Percentiles rank a stretch among this genome's conserved stretches.
These are phyloP conservation scores for Zapornia atra DNA, from an alignment of 2,113 vertebrate genomes.

Conservation along the genomic window DNA sequence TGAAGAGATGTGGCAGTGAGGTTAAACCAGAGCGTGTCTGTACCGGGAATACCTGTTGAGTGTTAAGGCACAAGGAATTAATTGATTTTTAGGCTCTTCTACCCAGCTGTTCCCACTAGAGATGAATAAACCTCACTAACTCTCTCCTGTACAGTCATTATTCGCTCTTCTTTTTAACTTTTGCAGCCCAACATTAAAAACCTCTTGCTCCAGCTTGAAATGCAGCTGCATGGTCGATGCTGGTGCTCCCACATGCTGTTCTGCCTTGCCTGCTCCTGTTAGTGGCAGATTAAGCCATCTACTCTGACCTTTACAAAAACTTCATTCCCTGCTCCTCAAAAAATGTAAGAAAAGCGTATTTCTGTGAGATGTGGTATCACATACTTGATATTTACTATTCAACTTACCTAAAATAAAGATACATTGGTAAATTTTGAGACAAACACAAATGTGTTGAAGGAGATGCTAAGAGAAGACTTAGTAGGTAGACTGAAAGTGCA, in stretches of 20 bases:
- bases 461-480: not conserved
- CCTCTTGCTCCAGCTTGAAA: not conserved
- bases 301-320: not conserved
- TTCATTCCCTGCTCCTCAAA: not conserved
- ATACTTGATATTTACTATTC: not conserved
- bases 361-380: not conserved
- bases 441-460: not conserved
- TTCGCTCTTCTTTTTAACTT: not conserved
- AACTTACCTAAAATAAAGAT: not conserved
- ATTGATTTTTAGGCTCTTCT: not conserved
- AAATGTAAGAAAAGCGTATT: not conserved
- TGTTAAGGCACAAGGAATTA: not conserved
- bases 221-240: not conserved
- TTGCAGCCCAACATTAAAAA: not conserved
- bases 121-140: not conserved
- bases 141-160: not conserved
- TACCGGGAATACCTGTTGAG: not conserved
- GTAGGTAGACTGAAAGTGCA: accelerated
- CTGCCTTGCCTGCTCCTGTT: not conserved
- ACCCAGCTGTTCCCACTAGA: not conserved
- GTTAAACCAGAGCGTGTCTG: not conserved
- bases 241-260: not conserved
- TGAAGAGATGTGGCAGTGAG: not conserved
- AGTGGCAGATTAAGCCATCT: not conserved
- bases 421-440: not conserved